Conservation (phyloP, 2,113 vertebrate genomes). For the Proteles cristata region DNA sequence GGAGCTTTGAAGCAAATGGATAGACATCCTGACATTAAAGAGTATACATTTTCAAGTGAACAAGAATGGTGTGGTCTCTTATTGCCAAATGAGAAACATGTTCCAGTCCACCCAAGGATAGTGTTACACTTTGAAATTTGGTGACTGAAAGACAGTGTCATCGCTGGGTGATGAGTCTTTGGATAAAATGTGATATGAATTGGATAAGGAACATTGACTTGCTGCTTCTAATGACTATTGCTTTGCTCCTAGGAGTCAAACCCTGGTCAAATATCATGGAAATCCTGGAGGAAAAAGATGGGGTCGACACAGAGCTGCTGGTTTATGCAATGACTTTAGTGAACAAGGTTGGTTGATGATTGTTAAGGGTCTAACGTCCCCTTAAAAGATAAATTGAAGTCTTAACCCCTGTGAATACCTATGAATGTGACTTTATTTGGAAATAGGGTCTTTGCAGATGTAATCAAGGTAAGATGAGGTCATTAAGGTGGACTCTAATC, state of each 20-base stretch:
- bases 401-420: neutral
- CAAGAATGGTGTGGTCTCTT: neutral
- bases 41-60: neutral
- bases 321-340: conserved; percentile 97
- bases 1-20: neutral
- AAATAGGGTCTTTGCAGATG: neutral
- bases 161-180: neutral
- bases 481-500: neutral
- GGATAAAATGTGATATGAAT: neutral
- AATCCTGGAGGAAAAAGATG: conserved; percentile 97
- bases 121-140: neutral
- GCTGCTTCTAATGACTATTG: conserved; percentile 68
- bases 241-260: conserved; percentile 87
- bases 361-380: neutral
- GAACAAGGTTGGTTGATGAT: conserved; percentile 93
- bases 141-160: neutral
- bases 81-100: neutral
- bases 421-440: neutral
- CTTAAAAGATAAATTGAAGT: neutral
- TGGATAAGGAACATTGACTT: neutral
- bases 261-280: conserved; percentile 96
- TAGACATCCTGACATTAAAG: neutral
- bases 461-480: neutral
- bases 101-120: neutral
- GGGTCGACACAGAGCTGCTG: conserved; percentile 96